Evolutionary conservation across 2,113 vertebrate species (phyloP).

Genomic region (Megaleporinus macrocephalus): DNA sequence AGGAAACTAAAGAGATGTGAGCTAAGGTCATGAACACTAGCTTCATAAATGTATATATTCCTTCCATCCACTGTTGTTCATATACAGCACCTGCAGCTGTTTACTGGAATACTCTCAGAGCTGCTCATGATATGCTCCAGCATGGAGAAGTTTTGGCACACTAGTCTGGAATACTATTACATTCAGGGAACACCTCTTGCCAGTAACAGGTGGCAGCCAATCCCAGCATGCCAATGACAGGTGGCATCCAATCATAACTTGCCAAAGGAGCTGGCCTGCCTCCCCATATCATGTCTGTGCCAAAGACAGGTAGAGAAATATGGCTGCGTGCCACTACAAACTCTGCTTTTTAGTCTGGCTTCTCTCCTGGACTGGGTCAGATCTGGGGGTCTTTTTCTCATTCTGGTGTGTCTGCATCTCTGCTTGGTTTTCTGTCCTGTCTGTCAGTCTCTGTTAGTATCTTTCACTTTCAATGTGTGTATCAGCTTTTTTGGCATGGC

Average conservation of each 20-base stretch:
- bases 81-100: constrained; percentile 17
- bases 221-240: constrained; percentile 60
- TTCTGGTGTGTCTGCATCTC: neutral
- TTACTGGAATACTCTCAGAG: neutral
- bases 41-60: neutral
- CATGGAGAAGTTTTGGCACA: constrained; percentile 8
- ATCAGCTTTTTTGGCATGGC: too few relatives aligned
- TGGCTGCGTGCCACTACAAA: neutral
- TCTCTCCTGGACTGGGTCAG: neutral
- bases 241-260: constrained; percentile 54
- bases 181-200: constrained; percentile 20
- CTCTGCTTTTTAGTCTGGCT: neutral
- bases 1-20: neutral
- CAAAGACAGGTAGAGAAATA: constrained; percentile 37
- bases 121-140: constrained; percentile 6
- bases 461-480: neutral
- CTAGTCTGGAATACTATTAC: constrained; percentile 33
- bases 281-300: constrained; percentile 47
- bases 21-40: neutral
- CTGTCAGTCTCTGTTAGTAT: neutral
- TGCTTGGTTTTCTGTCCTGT: neutral
- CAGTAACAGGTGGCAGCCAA: constrained; percentile 59
- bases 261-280: constrained; percentile 60
- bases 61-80: neutral
- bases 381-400: neutral